These are phyloP conservation scores for Alsophila aescularia DNA, from an alignment of 2,888 invertebrate species.

Conservation along the genomic window DNA sequence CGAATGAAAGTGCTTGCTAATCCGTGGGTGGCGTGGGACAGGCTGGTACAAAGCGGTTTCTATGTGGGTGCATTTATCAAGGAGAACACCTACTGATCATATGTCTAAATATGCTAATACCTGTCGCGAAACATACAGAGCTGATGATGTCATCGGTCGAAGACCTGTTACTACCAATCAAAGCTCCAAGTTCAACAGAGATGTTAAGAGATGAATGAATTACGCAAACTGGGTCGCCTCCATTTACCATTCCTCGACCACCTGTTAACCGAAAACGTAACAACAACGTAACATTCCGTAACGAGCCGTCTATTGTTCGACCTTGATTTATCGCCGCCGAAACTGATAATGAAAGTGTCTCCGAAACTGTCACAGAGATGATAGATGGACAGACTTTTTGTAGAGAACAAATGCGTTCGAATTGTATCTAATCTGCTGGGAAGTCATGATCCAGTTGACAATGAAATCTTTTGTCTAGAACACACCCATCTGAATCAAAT, in stretches of 20 bases:
- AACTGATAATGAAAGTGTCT: conserved; percentile 44
- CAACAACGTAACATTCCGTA: conserved; percentile 50
- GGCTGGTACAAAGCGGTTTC: conserved; percentile 46
- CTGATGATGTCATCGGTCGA: conserved; percentile 63
- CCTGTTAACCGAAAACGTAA: conserved; percentile 40
- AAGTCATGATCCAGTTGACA: neutral
- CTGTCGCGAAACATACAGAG: conserved; percentile 41
- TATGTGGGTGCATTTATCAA: conserved; percentile 70
- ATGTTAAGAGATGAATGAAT: conserved; percentile 33
- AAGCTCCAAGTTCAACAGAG: conserved; percentile 24
- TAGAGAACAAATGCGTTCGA: conserved; percentile 1
- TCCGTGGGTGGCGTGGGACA: conserved; percentile 76
- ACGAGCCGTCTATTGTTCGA: conserved; percentile 52
- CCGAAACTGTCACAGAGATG: conserved; percentile 18
- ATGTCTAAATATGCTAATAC: conserved; percentile 43
- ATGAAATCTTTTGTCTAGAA: neutral
- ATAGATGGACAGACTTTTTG: conserved; percentile 10
- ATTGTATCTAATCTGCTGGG: conserved; percentile 3
- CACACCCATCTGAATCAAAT: neutral
- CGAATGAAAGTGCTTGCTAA: conserved; percentile 69
- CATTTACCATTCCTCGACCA: conserved; percentile 32
- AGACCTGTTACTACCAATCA: conserved; percentile 43
- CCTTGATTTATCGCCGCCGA: conserved; percentile 56
- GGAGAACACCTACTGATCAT: conserved; percentile 59
- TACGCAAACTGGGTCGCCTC: conserved; percentile 34